These are phyloP conservation scores for Hydra vulgaris DNA, from an alignment of 30 jellyfish, hydroid and myxozoan species.

Conservation along the genomic window DNA sequence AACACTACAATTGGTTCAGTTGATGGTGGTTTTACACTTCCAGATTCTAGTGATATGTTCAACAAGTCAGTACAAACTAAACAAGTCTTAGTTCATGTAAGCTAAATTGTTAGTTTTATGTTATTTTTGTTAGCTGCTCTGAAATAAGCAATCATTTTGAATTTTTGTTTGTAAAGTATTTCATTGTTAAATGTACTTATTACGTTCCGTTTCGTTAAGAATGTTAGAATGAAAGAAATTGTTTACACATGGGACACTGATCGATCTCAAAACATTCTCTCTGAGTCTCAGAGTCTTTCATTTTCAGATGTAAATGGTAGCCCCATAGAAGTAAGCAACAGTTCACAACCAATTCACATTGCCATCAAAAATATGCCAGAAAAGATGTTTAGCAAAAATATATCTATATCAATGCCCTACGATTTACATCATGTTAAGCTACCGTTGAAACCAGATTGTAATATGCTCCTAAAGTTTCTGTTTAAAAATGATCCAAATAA, in stretches of 20 bases:
- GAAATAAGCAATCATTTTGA: too few species aligned
- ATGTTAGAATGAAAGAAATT: background rate
- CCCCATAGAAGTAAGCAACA: background rate
- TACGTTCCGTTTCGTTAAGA: constrained; percentile 7
- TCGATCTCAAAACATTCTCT: background rate
- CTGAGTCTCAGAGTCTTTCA: background rate
- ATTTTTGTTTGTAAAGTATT: too few species aligned
- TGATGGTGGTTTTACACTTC: background rate
- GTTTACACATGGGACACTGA: background rate
- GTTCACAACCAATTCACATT: constrained; percentile 3
- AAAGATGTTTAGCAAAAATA: background rate
- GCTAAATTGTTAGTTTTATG: too few species aligned
- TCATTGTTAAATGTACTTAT: too few species aligned
- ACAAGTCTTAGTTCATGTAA: background rate
- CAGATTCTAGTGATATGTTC: background rate
- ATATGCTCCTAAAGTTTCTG: background rate
- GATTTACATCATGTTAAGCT: background rate
- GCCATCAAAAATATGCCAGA: constrained; percentile 6
- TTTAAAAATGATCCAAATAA: constrained; percentile 30
- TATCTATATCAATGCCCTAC: constrained; percentile 16
- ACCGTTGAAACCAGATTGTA: background rate
- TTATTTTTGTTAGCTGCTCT: too few species aligned
- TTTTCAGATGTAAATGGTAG: background rate
- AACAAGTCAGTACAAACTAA: background rate
- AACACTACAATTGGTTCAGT: too few species aligned